Percentiles rank a stretch among this genome's conserved stretches.
These are phyloP conservation scores for Perca flavescens DNA, from an alignment of 2,113 vertebrate genomes.

Conservation along the genomic window DNA sequence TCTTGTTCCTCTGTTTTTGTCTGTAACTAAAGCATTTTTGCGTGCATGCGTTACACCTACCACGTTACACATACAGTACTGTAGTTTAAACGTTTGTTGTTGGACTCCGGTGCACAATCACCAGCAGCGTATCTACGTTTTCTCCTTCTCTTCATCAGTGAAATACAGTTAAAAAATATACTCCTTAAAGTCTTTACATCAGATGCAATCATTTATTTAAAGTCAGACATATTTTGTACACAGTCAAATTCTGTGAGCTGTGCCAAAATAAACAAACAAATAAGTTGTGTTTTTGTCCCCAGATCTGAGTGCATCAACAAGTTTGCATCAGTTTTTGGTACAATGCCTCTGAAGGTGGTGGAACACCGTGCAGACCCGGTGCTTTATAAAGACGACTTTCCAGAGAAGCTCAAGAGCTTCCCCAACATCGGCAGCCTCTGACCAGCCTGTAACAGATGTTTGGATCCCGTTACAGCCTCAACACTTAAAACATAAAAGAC, in stretches of 20 bases:
- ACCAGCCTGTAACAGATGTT: constrained; percentile 43
- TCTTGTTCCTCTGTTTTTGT: not conserved
- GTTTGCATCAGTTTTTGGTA: constrained; percentile 97
- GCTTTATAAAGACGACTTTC: constrained; percentile 98
- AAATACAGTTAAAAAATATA: not conserved
- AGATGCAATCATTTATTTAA: not conserved
- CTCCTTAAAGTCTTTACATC: not conserved
- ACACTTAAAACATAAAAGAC: not conserved
- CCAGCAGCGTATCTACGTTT: not conserved
- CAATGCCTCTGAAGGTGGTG: constrained; percentile 98
- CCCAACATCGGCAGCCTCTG: constrained; percentile 98
- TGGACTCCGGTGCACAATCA: not conserved
- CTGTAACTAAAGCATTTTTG: not conserved
- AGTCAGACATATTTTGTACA: not conserved
- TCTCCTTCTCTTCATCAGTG: not conserved
- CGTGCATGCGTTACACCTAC: not conserved
- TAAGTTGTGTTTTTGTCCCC: constrained; percentile 5
- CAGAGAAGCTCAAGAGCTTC: constrained; percentile 98
- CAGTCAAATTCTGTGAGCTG: not conserved
- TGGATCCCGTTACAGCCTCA: constrained; percentile 13
- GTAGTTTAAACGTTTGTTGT: not conserved
- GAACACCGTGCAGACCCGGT: constrained; percentile 97
- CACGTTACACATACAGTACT: not conserved
- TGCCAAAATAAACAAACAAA: not conserved
- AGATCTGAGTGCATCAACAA: constrained; percentile 99